These are phyloP conservation scores for Pinna nobilis DNA, from an alignment of 1,140 invertebrate species.

Conservation along the genomic window DNA sequence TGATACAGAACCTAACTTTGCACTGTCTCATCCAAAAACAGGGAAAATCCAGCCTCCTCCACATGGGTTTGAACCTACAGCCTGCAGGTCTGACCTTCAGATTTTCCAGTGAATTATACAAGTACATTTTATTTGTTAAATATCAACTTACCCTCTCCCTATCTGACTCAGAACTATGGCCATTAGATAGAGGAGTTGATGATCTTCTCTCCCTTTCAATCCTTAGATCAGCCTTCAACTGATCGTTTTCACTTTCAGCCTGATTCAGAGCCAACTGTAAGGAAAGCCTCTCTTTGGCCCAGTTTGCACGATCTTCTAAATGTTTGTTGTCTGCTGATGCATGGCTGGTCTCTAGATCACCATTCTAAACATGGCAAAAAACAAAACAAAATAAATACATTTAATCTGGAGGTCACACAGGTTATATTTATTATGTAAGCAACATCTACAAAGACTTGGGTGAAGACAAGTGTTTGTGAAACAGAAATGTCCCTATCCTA, in stretches of 20 bases:
- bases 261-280: constrained; percentile 67
- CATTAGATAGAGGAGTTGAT: constrained; percentile 39
- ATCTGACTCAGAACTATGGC: constrained; percentile 46
- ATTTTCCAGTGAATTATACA: no score
- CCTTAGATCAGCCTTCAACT: constrained; percentile 59
- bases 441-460: no score
- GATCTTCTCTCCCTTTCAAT: constrained; percentile 49
- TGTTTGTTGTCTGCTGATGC: constrained; percentile 31
- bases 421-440: no score
- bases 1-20: no score
- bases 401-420: no score
- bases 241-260: constrained; percentile 63
- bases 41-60: no score
- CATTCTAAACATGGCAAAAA: constrained; percentile 34
- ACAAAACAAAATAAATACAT: neutral
- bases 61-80: no score
- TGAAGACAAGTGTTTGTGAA: no score
- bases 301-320: constrained; percentile 62
- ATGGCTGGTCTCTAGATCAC: neutral
- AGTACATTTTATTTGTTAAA: no score
- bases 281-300: constrained; percentile 69
- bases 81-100: no score
- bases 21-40: no score
- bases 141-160: constrained; percentile 56
- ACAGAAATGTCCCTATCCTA: no score